Conservation (phyloP, 2,797 vertebrate genomes). For the Eulemur coronatus region DNA sequence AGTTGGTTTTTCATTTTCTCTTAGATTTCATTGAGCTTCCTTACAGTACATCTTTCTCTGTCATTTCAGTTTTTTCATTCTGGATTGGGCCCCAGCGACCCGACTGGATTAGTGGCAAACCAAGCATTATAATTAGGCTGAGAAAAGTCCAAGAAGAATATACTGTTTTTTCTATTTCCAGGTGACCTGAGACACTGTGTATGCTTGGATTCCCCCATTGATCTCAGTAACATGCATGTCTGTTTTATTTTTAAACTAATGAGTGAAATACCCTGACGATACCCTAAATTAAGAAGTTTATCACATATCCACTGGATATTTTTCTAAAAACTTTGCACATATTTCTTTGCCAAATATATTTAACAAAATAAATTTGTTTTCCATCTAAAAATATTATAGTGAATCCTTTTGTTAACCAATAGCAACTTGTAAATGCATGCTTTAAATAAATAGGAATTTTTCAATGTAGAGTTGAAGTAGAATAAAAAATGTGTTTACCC, state of each 20-base stretch:
- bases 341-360: neutral
- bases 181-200: neutral
- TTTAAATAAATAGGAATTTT: neutral
- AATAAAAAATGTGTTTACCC: neutral
- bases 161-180: neutral
- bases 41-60: too few species aligned
- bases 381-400: neutral
- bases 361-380: neutral
- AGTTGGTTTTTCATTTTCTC: too few species aligned
- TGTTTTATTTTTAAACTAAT: neutral
- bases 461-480: neutral
- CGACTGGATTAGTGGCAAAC: neutral
- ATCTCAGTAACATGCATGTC: neutral
- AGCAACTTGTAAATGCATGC: neutral
- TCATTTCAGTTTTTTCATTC: too few species aligned
- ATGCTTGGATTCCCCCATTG: neutral
- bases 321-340: neutral
- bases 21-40: too few species aligned
- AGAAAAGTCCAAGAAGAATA: neutral
- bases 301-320: neutral
- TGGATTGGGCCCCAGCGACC: neutral
- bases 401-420: neutral
- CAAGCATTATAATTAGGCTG: neutral
- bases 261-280: neutral
- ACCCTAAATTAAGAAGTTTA: neutral